phyloP scores from a whole-genome alignment of 2,797 vertebrate genomes.

The Otolemur crassicaudatus region DNA sequence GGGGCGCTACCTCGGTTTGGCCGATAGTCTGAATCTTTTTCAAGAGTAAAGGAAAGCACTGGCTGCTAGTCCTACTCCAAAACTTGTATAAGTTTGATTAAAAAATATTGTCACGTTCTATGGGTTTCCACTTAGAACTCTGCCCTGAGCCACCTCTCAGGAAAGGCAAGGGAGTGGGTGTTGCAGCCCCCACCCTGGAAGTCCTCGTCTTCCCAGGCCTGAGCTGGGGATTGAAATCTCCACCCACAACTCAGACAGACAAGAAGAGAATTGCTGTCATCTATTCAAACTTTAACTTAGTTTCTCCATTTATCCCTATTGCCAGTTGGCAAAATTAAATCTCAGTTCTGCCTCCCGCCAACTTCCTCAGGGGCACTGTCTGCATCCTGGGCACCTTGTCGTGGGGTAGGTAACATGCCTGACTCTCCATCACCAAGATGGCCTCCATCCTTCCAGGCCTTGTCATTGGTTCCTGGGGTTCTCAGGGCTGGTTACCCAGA shows the following conservation, averaged over 20 bases:
- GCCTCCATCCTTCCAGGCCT: fast-evolving
- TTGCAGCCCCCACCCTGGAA: background rate
- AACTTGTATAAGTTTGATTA: background rate
- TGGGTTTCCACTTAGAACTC: background rate
- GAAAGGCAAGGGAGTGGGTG: background rate
- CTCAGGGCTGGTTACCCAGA: background rate
- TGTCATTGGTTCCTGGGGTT: fast-evolving
- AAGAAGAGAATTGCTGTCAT: background rate
- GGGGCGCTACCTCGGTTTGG: background rate
- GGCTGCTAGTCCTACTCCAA: background rate
- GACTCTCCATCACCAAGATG: too few relatives aligned
- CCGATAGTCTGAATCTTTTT: too few relatives aligned
- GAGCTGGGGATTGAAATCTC: background rate
- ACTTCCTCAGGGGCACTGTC: too few relatives aligned
- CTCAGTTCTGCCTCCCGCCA: background rate
- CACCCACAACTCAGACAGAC: background rate
- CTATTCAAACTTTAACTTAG: fast-evolving
- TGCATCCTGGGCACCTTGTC: background rate
- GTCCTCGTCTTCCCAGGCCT: background rate
- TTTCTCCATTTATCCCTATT: background rate
- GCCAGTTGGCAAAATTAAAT: background rate
- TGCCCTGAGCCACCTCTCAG: background rate
- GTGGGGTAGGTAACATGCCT: background rate
- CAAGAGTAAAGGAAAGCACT: background rate
- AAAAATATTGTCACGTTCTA: background rate